Conservation (phyloP, 2,797 vertebrate species). For the Erethizon dorsatum region DNA sequence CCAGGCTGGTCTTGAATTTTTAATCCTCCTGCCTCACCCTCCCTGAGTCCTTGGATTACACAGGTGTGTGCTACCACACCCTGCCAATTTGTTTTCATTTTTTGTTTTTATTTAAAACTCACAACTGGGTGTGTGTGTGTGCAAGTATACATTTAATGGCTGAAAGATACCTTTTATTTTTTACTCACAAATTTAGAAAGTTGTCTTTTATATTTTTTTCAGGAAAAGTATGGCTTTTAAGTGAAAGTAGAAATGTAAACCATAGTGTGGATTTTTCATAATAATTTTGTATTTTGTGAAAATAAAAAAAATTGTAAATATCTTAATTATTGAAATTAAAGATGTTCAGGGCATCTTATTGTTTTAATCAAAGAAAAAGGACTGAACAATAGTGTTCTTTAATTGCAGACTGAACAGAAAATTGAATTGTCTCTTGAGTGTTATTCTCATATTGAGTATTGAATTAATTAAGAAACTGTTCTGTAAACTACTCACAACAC, state of each 20-base stretch:
- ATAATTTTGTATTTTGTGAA: constrained; percentile 1
- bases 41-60: background rate
- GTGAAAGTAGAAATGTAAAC: constrained; percentile 31
- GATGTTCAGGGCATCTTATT: constrained; percentile 28
- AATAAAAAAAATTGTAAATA: background rate
- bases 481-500: background rate
- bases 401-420: constrained; percentile 38
- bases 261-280: background rate
- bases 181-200: constrained; percentile 6
- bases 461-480: constrained; percentile 30
- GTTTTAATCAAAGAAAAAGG: constrained; percentile 50
- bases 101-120: background rate
- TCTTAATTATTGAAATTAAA: constrained; percentile 57
- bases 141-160: background rate
- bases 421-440: background rate
- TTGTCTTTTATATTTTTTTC: constrained; percentile 39
- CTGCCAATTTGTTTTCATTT: background rate
- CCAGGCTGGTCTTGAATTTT: background rate
- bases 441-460: constrained; percentile 34
- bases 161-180: constrained; percentile 29
- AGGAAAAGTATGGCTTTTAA: constrained; percentile 52
- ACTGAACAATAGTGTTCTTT: background rate
- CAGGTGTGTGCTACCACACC: background rate
- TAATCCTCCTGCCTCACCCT: background rate
- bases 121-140: background rate